Evolutionary conservation across 2,888 invertebrate species (phyloP).

Genomic region (Acrobasis consociella): DNA sequence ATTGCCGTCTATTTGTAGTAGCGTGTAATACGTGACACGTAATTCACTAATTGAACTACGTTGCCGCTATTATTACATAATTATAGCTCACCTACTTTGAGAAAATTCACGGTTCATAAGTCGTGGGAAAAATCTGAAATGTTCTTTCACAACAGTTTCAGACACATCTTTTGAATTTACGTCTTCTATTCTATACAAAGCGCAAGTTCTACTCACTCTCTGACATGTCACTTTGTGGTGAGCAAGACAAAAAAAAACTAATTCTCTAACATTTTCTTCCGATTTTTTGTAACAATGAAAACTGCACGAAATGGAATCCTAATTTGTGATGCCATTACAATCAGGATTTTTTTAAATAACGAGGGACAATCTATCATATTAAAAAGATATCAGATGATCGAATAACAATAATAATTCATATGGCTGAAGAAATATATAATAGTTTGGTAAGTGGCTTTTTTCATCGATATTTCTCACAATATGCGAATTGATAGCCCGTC

Average conservation of each 20-base stretch:
- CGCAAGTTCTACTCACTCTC: no score
- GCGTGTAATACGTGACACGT: constrained; percentile 46
- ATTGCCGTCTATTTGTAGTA: constrained; percentile 57
- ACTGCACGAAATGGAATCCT: no score
- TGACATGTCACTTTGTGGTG: no score
- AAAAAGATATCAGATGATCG: background rate
- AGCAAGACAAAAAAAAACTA: no score
- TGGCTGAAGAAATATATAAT: background rate
- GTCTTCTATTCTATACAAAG: background rate
- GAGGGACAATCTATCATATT: background rate
- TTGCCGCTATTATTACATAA: constrained; percentile 49
- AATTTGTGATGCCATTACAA: no score
- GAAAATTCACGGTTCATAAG: constrained; percentile 38
- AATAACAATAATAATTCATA: background rate
- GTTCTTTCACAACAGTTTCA: constrained; percentile 21
- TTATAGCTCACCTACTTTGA: constrained; percentile 36
- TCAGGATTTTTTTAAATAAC: no score
- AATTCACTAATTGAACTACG: constrained; percentile 42
- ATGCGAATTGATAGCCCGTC: constrained; percentile 51
- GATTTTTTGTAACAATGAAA: no score
- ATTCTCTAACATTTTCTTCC: no score
- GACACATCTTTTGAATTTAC: background rate
- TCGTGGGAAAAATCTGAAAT: constrained; percentile 42
- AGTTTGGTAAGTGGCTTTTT: constrained; percentile 20
- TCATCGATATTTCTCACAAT: constrained; percentile 43